These are phyloP conservation scores for Rhynchotus rufescens DNA, from an alignment of 2,797 vertebrate genomes.

Conservation along the genomic window DNA sequence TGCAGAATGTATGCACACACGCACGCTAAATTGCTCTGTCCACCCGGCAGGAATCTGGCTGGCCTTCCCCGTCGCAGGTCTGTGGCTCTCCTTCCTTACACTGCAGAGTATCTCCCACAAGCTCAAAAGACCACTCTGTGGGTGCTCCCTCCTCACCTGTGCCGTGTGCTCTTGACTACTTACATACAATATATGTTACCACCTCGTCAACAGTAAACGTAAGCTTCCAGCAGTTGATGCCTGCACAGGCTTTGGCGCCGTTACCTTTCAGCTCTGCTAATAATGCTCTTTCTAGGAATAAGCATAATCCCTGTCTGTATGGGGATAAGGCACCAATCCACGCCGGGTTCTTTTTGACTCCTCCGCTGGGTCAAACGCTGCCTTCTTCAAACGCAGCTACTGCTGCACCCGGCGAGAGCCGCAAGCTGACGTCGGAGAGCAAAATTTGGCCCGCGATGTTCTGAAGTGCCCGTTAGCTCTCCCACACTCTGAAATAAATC, in stretches of 20 bases:
- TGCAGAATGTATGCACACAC: accelerated
- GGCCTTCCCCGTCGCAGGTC: background rate
- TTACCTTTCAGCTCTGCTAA: background rate
- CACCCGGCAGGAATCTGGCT: background rate
- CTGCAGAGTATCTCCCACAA: background rate
- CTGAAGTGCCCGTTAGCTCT: constrained; percentile 12
- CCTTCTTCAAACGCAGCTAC: background rate
- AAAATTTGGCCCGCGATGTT: background rate
- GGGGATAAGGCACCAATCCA: background rate
- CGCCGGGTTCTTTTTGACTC: background rate
- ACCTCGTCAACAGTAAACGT: background rate
- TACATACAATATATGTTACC: background rate
- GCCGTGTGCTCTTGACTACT: background rate
- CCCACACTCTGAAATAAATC: background rate
- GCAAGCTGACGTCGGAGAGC: background rate
- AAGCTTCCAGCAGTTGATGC: background rate
- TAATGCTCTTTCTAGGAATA: constrained; percentile 3
- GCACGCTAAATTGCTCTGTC: background rate
- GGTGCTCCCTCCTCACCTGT: background rate
- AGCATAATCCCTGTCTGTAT: background rate
- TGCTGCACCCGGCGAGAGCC: background rate
- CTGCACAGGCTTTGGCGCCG: background rate
- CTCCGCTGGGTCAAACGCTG: background rate
- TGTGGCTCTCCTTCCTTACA: background rate
- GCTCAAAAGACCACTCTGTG: background rate